These are phyloP conservation scores for Vanessa tameamea DNA, from an alignment of 1,140 invertebrate genomes.

Conservation along the genomic window DNA sequence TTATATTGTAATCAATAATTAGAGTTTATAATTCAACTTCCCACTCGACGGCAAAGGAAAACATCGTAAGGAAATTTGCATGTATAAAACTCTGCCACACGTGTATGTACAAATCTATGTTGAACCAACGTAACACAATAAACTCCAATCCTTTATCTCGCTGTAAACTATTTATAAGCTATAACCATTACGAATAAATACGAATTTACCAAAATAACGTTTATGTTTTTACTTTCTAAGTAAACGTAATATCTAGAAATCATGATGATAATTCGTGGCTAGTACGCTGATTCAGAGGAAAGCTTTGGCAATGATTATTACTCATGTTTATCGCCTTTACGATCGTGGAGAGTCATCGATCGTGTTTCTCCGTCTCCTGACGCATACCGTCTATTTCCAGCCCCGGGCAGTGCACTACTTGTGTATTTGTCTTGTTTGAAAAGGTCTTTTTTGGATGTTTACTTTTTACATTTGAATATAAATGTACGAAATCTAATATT, in stretches of 20 bases:
- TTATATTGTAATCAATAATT: too few relatives aligned
- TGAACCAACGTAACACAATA: too few relatives aligned
- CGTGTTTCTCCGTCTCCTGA: constrained; percentile 58
- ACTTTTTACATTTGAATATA: constrained; percentile 18
- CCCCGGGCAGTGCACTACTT: constrained; percentile 25
- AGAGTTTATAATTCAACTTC: too few relatives aligned
- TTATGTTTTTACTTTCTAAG: background rate
- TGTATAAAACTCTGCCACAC: too few relatives aligned
- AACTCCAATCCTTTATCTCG: too few relatives aligned
- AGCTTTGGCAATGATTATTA: constrained; percentile 64
- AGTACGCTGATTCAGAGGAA: constrained; percentile 51
- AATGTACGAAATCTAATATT: background rate
- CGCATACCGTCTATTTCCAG: constrained; percentile 67
- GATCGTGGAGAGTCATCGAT: constrained; percentile 56
- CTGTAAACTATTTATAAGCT: too few relatives aligned
- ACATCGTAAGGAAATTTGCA: too few relatives aligned
- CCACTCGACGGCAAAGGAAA: too few relatives aligned
- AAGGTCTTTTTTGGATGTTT: constrained; percentile 40
- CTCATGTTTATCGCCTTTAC: constrained; percentile 63
- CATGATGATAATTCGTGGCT: constrained; percentile 18
- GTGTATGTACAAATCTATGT: too few relatives aligned
- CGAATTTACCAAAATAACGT: background rate
- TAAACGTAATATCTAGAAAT: constrained; percentile 19
- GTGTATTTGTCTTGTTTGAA: constrained; percentile 29
- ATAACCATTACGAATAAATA: too few relatives aligned